Evolutionary conservation across 2,888 invertebrate species (phyloP).

Genomic region (Uropetala carovei): DNA sequence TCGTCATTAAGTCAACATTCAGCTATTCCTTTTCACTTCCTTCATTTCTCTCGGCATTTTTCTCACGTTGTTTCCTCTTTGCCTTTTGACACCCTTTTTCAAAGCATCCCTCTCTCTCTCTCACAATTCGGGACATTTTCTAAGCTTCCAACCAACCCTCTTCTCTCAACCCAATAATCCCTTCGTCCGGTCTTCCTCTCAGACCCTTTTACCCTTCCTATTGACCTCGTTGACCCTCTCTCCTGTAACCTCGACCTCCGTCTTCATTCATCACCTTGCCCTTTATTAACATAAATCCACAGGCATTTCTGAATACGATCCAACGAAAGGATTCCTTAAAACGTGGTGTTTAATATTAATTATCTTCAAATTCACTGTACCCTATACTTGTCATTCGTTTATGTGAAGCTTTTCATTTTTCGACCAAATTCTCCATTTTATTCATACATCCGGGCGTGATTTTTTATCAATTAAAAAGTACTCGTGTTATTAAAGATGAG

Average conservation of each 20-base stretch:
- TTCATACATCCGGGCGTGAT: too few relatives aligned
- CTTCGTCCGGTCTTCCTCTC: neutral
- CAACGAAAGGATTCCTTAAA: too few relatives aligned
- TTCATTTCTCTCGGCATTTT: neutral
- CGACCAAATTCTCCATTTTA: too few relatives aligned
- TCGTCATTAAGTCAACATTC: constrained; percentile 3
- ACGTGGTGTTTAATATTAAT: too few relatives aligned
- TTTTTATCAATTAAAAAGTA: too few relatives aligned
- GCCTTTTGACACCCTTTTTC: neutral
- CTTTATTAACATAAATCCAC: too few relatives aligned
- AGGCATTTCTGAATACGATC: too few relatives aligned
- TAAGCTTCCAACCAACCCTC: neutral
- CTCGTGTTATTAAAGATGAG: too few relatives aligned
- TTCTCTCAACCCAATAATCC: neutral
- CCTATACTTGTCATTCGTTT: too few relatives aligned
- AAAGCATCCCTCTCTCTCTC: neutral
- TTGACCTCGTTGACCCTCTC: neutral
- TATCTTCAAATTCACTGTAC: too few relatives aligned
- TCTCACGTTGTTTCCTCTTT: neutral
- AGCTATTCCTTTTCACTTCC: neutral
- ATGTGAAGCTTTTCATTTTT: too few relatives aligned
- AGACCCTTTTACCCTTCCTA: neutral
- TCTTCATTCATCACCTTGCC: neutral
- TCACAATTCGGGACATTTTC: neutral
- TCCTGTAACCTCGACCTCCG: neutral